Evolutionary conservation across 2,888 invertebrate genomes (phyloP), one percentile per base, ranked within the genome.

Genomic region (Sarcophaga rosellei): DNA sequence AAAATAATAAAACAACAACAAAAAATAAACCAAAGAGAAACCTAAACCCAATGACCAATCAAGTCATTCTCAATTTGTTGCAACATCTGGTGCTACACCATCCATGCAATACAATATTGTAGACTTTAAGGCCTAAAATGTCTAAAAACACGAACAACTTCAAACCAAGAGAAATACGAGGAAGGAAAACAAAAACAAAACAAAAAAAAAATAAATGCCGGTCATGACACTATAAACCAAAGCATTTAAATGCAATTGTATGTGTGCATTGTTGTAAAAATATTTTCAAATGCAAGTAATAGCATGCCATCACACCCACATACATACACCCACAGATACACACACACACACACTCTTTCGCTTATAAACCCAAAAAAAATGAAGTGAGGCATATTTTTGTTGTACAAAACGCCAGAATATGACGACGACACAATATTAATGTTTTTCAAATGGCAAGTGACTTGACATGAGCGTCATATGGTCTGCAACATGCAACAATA

Each of bases 401-500:
- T 15, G 17, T 5, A 17, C 12, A 53, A 53, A 53, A 53, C 53
- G 53, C 53, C 17, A 17, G 17, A 15, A 17, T 53, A 17, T 53
- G 53, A 53, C 53, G 53, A 53, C 17, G 10, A 76, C 84, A 81
- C 61, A 86, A 78, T 77, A 86, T 78, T 78, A 86, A 86, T 86
- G 84, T 81, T 86, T 78, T 84, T 75, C 78, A 86, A 81, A 84
- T 86, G 65, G 81, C 84, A 86, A 84, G 81, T 86, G 86, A 86
- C 86, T 84, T 86, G 86, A 86, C 75, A 86, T 81, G 25, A 78
- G 70, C 86, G 70, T 66, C 84, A 86, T 25, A 86, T 86, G 53
- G 86, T 53, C 61, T 35, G 57, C 3, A 63, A 68, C 76, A 74
- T 73, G 69, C 66, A 79, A 25, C 6, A 44, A 74, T 63, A 57